Base-by-base conservation (phyloP, 1,140 invertebrate genomes). In the Cotesia vestalis region DNA sequence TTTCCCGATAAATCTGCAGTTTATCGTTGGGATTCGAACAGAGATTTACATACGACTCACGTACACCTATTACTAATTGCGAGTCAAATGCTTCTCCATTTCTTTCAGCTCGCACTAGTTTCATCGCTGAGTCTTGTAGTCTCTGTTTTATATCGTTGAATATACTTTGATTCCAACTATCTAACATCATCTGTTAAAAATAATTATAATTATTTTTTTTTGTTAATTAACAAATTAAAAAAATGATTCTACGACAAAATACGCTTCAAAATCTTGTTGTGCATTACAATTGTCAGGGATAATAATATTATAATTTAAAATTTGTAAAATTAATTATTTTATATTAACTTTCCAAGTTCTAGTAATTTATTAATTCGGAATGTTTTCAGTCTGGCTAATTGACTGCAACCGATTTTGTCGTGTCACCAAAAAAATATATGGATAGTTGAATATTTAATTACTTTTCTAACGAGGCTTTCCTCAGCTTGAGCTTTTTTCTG, bases 81-180 rank as follows among this genome's bases (percentile, higher is more conserved):
- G 97, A 96, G 88, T 99, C 97, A 88, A 99, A 98, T 36, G 96
- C 95, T 88, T 99, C 96, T 9, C 97, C 97, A 88, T 98, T 98
- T 76, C 98, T 89, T 86, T 99, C 98, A 5, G 95, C 93, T 84
- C 97, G 93, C 9, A 99, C 95, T 73, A 99, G 89, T 87, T 97
- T 97, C 96, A 99, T 98, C 6, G 97, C 98, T 77, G 96, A 97
- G 84, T 96, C 94, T 86, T 98, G 96, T 40, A 99, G 88, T 74
- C 94, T 90, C 80, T 96, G 92, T 85, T 98, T 96, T 74, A 99
- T 98, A 84, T 98, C 94, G 81, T 91, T 91, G 88, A 99, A 99
- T 80, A 99, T 99, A 84, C 94, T 96, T 83, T 95, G 92, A 89
- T 98, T 98, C 98, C 98, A 99, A 77, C 94, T 97, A 84, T 98